A percentile compares a stretch with the other conserved stretches of the same genome.
These are phyloP conservation scores for Alexandromys oeconomus DNA, from an alignment of 2,797 vertebrate genomes.

Conservation along the genomic window DNA sequence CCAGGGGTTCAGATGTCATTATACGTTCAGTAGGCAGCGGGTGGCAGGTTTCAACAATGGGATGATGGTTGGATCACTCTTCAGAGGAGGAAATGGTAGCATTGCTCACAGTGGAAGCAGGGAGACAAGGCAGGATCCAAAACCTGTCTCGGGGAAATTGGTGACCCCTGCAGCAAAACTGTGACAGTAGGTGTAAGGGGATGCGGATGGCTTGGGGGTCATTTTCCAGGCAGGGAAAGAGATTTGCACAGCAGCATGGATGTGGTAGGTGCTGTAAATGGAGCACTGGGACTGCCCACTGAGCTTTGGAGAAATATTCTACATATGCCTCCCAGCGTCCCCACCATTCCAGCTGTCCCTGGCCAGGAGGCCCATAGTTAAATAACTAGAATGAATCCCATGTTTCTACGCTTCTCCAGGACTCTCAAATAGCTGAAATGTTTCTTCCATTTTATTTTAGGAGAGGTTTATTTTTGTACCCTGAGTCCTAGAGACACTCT, in stretches of 20 bases:
- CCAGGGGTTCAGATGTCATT: not conserved
- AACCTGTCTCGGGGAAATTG: not conserved
- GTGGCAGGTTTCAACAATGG: not conserved
- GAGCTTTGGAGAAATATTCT: not conserved
- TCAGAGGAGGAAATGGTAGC: not conserved
- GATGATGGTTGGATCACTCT: too few species aligned
- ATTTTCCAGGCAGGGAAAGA: not conserved
- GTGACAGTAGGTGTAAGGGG: not conserved
- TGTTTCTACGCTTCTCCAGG: not conserved
- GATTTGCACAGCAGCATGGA: not conserved
- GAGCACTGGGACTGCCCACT: too few species aligned
- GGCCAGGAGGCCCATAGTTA: not conserved
- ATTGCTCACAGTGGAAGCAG: not conserved
- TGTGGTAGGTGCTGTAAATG: not conserved
- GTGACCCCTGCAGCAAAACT: not conserved
- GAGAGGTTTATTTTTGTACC: constrained; percentile 2
- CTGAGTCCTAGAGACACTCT: not conserved
- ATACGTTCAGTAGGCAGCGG: not conserved
- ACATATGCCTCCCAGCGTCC: not conserved
- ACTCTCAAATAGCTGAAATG: not conserved
- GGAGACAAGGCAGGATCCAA: not conserved
- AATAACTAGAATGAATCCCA: not conserved
- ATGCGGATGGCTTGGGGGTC: not conserved
- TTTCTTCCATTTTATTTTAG: not conserved
- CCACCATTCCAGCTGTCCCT: not conserved